Conservation (phyloP, 2,888 invertebrate genomes). For the Sphaerophoria taeniata region DNA sequence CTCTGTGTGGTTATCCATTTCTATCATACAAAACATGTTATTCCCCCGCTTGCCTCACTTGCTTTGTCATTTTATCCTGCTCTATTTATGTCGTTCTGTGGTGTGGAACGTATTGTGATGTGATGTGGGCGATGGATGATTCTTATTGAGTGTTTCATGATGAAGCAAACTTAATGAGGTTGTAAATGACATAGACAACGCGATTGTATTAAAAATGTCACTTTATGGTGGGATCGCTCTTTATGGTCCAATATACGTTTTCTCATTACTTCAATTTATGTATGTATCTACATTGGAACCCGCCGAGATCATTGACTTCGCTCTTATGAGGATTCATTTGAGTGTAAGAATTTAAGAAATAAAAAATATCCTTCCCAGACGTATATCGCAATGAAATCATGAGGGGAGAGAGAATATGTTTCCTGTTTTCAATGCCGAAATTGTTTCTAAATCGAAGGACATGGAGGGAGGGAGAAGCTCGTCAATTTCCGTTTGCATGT, state of each 20-base stretch:
- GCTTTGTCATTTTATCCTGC: background rate
- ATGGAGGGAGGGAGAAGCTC: conserved; percentile 24
- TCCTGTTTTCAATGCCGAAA: conserved; percentile 49
- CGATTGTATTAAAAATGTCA: conserved; percentile 38
- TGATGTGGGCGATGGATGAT: conserved; percentile 5
- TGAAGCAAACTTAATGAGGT: conserved; percentile 37
- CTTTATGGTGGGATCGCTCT: background rate
- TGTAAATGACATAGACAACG: conserved; percentile 15
- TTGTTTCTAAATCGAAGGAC: conserved; percentile 54
- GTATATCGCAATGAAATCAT: conserved; percentile 37
- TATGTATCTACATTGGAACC: conserved; percentile 22
- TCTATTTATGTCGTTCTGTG: background rate
- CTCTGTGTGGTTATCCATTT: conserved; percentile 28
- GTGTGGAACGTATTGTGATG: background rate
- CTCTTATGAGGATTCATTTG: conserved; percentile 23
- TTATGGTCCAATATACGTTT: background rate
- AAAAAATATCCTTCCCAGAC: background rate
- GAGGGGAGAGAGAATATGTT: background rate
- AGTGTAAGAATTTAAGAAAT: background rate
- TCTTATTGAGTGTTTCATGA: conserved; percentile 49
- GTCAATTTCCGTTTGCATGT: conserved; percentile 72
- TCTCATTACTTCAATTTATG: conserved; percentile 36
- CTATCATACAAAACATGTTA: background rate
- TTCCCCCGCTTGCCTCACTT: background rate
- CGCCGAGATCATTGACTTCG: conserved; percentile 10